Conservation (phyloP, 2,113 vertebrate genomes). For the Chionomys nivalis region DNA sequence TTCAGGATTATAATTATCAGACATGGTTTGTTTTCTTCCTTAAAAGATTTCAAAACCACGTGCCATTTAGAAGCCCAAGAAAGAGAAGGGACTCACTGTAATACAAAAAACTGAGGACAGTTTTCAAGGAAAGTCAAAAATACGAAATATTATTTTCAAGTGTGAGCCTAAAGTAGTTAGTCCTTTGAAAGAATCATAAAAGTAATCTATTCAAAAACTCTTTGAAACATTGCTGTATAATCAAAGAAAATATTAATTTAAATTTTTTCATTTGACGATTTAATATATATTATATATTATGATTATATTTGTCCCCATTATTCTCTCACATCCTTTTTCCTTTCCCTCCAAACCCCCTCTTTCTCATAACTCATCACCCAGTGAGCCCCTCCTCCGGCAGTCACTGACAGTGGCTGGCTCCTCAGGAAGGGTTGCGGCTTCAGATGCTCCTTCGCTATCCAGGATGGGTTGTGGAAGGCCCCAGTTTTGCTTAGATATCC, state of each 20-base stretch:
- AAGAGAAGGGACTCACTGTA: neutral
- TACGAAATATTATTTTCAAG: neutral
- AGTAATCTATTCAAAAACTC: constrained; percentile 12
- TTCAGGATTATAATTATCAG: constrained; percentile 37
- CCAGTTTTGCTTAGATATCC: neutral
- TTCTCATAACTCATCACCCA: neutral
- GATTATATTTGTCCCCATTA: neutral
- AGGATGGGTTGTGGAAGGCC: neutral
- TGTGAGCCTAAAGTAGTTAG: constrained; percentile 1
- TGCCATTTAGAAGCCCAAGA: constrained; percentile 19
- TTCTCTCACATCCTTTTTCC: neutral
- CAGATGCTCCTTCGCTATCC: neutral
- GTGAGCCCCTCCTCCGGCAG: no score
- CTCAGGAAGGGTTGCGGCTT: neutral
- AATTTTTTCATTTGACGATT: neutral
- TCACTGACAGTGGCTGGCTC: neutral
- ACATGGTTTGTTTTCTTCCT: neutral
- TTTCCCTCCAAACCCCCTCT: neutral
- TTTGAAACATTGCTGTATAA: constrained; percentile 24
- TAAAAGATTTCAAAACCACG: neutral
- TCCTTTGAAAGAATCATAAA: constrained; percentile 58
- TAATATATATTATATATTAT: no score
- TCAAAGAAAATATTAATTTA: constrained; percentile 17
- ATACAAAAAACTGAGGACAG: neutral
- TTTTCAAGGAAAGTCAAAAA: constrained; percentile 40